These are phyloP conservation scores for Solen grandis DNA, from an alignment of 1,140 invertebrate genomes.

Conservation along the genomic window DNA sequence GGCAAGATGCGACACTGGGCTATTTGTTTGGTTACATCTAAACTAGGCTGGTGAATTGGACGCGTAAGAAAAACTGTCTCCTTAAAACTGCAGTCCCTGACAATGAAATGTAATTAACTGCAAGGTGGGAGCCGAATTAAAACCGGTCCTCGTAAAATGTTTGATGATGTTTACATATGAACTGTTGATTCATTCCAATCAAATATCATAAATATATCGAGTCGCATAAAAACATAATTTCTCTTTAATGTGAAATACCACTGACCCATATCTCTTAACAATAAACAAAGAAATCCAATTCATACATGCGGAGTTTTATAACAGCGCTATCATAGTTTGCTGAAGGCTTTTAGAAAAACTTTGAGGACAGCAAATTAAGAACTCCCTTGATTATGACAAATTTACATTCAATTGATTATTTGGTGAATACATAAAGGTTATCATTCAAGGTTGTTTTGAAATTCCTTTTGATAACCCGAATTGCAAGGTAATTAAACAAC, in stretches of 20 bases:
- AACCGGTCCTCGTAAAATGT: neutral
- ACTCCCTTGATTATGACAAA: slow-evolving; percentile 39
- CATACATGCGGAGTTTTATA: slow-evolving; percentile 41
- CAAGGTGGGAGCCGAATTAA: neutral
- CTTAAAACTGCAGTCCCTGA: too few species aligned
- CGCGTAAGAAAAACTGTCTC: too few species aligned
- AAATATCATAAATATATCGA: slow-evolving; percentile 34
- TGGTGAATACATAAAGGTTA: slow-evolving; percentile 10
- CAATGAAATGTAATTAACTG: neutral
- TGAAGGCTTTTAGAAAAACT: slow-evolving; percentile 27
- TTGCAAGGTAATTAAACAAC: slow-evolving; percentile 31
- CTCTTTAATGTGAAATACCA: slow-evolving; percentile 43
- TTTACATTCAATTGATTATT: slow-evolving; percentile 47
- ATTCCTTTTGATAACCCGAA: slow-evolving; percentile 6
- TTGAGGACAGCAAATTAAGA: slow-evolving; percentile 41
- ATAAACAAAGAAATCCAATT: slow-evolving; percentile 32
- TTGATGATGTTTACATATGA: slow-evolving; percentile 18
- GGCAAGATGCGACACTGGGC: too few species aligned
- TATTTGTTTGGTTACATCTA: too few species aligned
- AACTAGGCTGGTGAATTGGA: too few species aligned
- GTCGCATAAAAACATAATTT: slow-evolving; percentile 19
- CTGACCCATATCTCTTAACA: slow-evolving; percentile 6
- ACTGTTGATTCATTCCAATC: neutral
- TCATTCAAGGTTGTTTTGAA: slow-evolving; percentile 46
- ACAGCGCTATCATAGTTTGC: slow-evolving; percentile 41